phyloP scores from a whole-genome alignment of 2,888 invertebrate species.

The Agrenia bidenticulata region DNA sequence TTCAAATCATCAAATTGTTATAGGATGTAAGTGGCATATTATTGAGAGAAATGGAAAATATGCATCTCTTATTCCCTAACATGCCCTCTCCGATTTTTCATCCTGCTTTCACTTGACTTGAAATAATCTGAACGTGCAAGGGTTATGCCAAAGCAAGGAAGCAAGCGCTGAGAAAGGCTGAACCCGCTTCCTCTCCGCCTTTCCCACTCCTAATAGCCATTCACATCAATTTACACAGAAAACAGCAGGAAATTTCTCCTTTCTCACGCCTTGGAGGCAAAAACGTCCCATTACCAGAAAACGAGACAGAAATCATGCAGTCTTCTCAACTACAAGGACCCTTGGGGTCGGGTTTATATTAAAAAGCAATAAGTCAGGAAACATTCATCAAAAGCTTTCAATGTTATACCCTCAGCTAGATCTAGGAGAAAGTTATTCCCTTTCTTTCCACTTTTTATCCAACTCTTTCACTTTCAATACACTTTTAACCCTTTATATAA shows the following conservation, averaged over 20 bases:
- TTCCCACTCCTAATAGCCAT: constrained; percentile 14
- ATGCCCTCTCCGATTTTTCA: constrained; percentile 13
- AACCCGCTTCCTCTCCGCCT: constrained; percentile 17
- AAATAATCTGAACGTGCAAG: neutral
- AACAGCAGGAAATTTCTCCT: neutral
- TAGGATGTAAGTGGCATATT: constrained; percentile 12
- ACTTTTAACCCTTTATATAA: too few species aligned
- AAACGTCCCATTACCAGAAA: constrained; percentile 1
- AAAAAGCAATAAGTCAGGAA: too few species aligned
- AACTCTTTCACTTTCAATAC: too few species aligned
- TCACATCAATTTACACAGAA: constrained; percentile 16
- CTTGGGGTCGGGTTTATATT: too few species aligned
- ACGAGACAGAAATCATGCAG: neutral
- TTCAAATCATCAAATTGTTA: constrained; percentile 12
- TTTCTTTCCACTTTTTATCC: too few species aligned
- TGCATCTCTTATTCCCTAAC: constrained; percentile 2
- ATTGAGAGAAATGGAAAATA: constrained; percentile 19
- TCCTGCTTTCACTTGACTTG: constrained; percentile 13
- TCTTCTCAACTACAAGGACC: too few species aligned
- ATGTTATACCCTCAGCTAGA: too few species aligned
- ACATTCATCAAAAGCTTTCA: too few species aligned
- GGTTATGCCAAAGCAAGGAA: neutral
- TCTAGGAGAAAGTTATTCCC: too few species aligned
- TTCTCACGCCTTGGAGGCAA: constrained; percentile 3
- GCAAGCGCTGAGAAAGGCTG: constrained; percentile 22